A percentile compares a stretch with the other conserved stretches of the same genome.
These are phyloP conservation scores for Rhinichthys klamathensis DNA, from an alignment of 2,113 vertebrate species.

Conservation along the genomic window DNA sequence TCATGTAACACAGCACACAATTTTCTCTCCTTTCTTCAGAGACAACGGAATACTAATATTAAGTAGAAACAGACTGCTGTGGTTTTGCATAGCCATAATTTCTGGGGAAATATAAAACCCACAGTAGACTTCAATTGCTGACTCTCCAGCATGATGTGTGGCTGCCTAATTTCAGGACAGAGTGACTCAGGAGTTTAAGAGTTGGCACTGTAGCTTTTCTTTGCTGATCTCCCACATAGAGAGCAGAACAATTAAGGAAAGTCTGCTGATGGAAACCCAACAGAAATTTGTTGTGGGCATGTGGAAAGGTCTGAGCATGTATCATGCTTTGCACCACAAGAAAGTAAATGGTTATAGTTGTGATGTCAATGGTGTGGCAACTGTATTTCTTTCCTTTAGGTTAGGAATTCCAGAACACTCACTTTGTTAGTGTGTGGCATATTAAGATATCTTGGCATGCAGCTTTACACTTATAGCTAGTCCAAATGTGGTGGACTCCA, in stretches of 20 bases:
- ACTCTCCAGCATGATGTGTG: background rate
- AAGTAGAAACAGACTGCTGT: slow-evolving; percentile 62
- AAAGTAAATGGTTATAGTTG: background rate
- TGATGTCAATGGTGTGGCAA: slow-evolving; percentile 8
- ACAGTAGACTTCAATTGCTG: slow-evolving; percentile 4
- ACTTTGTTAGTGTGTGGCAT: background rate
- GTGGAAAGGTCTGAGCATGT: background rate
- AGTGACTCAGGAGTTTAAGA: slow-evolving; percentile 14
- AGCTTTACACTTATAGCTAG: slow-evolving; percentile 3
- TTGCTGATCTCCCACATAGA: slow-evolving; percentile 9
- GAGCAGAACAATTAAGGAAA: slow-evolving; percentile 23
- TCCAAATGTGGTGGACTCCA: background rate
- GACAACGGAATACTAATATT: slow-evolving; percentile 63
- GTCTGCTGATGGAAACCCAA: slow-evolving; percentile 11
- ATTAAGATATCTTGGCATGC: background rate
- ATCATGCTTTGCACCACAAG: slow-evolving; percentile 19
- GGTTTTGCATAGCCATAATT: slow-evolving; percentile 53
- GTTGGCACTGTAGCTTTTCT: background rate
- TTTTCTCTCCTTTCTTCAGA: slow-evolving; percentile 43
- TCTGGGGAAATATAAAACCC: slow-evolving; percentile 17
- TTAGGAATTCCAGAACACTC: slow-evolving; percentile 12
- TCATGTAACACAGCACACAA: slow-evolving; percentile 61
- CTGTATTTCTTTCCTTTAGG: slow-evolving; percentile 12
- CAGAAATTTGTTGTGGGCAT: background rate
- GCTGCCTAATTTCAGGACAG: background rate